Conservation (phyloP, 1,140 invertebrate genomes). For the Pseudomyrmex sp. region DNA sequence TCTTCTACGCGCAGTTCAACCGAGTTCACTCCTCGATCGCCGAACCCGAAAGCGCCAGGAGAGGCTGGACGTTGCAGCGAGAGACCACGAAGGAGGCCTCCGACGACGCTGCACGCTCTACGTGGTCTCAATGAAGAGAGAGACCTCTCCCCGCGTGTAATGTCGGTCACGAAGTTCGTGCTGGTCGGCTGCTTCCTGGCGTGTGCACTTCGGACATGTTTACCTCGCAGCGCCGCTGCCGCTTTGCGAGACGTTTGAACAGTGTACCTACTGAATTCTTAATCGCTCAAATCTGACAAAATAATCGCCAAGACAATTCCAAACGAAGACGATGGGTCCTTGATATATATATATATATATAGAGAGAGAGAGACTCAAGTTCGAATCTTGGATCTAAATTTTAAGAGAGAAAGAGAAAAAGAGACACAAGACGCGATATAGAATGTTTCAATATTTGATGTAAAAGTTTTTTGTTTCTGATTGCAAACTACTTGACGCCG, state of each 20-base stretch:
- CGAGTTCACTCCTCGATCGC: constrained; percentile 82
- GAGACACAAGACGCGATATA: background rate
- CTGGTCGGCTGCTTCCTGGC: constrained; percentile 7
- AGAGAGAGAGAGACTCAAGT: background rate
- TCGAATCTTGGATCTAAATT: background rate
- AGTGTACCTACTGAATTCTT: too few species aligned
- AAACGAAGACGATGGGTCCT: background rate
- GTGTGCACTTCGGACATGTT: background rate
- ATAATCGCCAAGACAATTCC: too few species aligned
- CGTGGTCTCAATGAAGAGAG: constrained; percentile 35
- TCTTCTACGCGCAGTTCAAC: constrained; percentile 73
- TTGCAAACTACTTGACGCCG: background rate
- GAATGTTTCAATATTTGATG: background rate
- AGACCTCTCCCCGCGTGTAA: constrained; percentile 3
- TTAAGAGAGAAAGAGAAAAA: background rate
- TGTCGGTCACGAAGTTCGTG: constrained; percentile 20
- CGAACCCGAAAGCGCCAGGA: constrained; percentile 76
- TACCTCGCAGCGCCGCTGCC: background rate
- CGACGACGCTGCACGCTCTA: constrained; percentile 26
- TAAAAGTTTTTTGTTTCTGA: too few species aligned
- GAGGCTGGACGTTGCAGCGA: constrained; percentile 31
- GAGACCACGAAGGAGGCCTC: constrained; percentile 13
- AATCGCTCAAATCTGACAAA: background rate
- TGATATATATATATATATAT: too few species aligned
- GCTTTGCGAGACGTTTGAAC: background rate